Evolutionary conservation across 2,888 invertebrate species (phyloP).

Genomic region (Uropetala carovei): DNA sequence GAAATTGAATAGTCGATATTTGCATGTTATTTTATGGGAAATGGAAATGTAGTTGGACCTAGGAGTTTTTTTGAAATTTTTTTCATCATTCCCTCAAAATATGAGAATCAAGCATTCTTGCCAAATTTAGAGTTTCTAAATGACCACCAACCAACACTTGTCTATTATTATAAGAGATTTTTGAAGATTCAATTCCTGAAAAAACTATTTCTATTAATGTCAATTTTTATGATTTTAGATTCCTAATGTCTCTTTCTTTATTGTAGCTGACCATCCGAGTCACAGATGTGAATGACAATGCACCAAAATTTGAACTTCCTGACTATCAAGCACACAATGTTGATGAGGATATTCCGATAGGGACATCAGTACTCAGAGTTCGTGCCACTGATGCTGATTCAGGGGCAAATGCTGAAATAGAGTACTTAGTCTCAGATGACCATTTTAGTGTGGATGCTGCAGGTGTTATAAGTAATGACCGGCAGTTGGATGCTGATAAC

Average conservation of each 20-base stretch:
- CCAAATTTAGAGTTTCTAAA: too few species aligned
- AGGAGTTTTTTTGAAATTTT: too few species aligned
- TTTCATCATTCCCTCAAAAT: too few species aligned
- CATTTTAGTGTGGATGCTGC: slow-evolving; percentile 96
- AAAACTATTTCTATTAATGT: neutral
- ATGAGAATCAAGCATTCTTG: too few species aligned
- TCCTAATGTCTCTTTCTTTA: slow-evolving; percentile 65
- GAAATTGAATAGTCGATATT: too few species aligned
- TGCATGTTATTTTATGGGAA: too few species aligned
- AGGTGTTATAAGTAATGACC: slow-evolving; percentile 92
- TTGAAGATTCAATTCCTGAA: neutral
- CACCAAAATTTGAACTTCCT: slow-evolving; percentile 96
- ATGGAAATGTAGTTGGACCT: too few species aligned
- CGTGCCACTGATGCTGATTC: slow-evolving; percentile 97
- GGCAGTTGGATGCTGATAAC: slow-evolving; percentile 96
- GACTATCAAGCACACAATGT: slow-evolving; percentile 98
- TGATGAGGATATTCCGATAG: slow-evolving; percentile 94
- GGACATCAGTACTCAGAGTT: slow-evolving; percentile 94
- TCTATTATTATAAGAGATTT: too few species aligned
- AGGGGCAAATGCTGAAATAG: slow-evolving; percentile 95
- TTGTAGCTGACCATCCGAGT: slow-evolving; percentile 93
- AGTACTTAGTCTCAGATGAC: slow-evolving; percentile 93
- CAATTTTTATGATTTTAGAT: neutral
- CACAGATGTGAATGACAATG: slow-evolving; percentile 98
- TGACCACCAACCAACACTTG: too few species aligned